These are phyloP conservation scores for Chelon labrosus DNA, from an alignment of 2,797 vertebrate species.

Conservation along the genomic window DNA sequence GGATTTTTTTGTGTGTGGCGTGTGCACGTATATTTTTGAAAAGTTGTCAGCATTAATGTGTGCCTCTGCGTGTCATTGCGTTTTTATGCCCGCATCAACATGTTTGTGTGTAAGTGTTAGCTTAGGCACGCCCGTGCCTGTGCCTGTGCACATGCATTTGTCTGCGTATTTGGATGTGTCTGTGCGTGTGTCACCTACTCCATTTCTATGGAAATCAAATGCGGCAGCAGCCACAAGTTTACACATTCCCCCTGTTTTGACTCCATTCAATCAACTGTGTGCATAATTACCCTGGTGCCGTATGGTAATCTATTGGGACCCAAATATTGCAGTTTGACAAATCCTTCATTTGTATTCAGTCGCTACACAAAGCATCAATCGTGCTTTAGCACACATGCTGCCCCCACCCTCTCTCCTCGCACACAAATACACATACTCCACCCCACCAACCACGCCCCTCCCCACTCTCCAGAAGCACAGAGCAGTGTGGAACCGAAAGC, in stretches of 20 bases:
- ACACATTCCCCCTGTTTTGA: conserved; percentile 85
- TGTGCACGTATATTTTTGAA: conserved; percentile 12
- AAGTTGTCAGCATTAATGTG: conserved; percentile 50
- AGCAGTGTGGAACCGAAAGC: conserved; percentile 74
- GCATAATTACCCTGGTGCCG: conserved; percentile 86
- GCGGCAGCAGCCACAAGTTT: conserved; percentile 81
- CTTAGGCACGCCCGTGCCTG: conserved; percentile 21
- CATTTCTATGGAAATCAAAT: conserved; percentile 85
- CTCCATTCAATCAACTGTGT: conserved; percentile 87
- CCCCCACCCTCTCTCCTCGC: conserved; percentile 42
- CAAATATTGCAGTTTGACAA: conserved; percentile 89
- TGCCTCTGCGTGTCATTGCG: conserved; percentile 43
- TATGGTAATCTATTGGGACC: conserved; percentile 87
- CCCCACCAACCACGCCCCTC: conserved; percentile 57
- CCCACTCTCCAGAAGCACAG: conserved; percentile 77
- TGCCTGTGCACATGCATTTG: conserved; percentile 44
- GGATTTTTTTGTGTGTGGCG: conserved; percentile 4
- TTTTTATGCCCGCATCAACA: conserved; percentile 39
- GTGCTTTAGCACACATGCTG: conserved; percentile 80
- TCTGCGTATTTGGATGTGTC: conserved; percentile 56
- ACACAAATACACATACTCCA: conserved; percentile 22
- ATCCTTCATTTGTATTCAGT: conserved; percentile 89
- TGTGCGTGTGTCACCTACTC: conserved; percentile 64
- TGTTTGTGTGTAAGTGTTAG: conserved; percentile 30
- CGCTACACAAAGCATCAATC: conserved; percentile 87